Evolutionary conservation across 2,797 vertebrate species (phyloP), one percentile per base, ranked within the genome.

Genomic region (Premnoplex brunnescens): DNA sequence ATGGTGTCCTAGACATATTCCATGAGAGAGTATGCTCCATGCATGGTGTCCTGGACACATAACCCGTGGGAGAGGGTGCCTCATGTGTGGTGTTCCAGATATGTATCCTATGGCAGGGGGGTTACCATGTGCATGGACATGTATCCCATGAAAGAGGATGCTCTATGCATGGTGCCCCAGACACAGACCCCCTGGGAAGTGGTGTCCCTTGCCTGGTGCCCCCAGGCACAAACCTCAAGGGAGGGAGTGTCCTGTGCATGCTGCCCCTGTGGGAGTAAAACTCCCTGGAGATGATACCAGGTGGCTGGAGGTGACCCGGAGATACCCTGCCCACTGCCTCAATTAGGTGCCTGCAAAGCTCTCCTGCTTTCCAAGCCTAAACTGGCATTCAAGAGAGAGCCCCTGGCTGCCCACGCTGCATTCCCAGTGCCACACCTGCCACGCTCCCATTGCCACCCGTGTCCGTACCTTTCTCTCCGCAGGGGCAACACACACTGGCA

Each of bases 121-220:
- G 41, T 12, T 63, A 30, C 7, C 21, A 21, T 8, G 6, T n/a
- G 20, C 7, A 6, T 63, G 30, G 14, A 43, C 21, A 43, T 12
- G 7, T 23, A 32, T 43, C 21, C 14, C 30, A 32, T 23, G 28
- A 63, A 20, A 41, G 19, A 44, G 41, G 62, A n/a, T 64, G 30
- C 30, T 13, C 15, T 43, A 24, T n/a, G 22, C 30, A 26, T 44
- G 11, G 9, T 63, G 41, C 30, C 41, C 56, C 63, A 43, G 36
- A 26, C 32, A 56, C 56, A 51, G 44, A 51, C 5, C 6, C 22
- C 1, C 0, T 1, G 8, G 1, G 3, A 78, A 3, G 12, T 15
- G 18, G 13, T n/a, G 21, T 14, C 34, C 28, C 11, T 4, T 3
- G 7, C 8, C 7, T 7, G 16, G 8, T 71, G 27, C 12, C 14